Percentiles rank a stretch among this genome's conserved stretches.
Conservation (phyloP, 2,888 invertebrate genomes). For the Alloplasta piceator region DNA sequence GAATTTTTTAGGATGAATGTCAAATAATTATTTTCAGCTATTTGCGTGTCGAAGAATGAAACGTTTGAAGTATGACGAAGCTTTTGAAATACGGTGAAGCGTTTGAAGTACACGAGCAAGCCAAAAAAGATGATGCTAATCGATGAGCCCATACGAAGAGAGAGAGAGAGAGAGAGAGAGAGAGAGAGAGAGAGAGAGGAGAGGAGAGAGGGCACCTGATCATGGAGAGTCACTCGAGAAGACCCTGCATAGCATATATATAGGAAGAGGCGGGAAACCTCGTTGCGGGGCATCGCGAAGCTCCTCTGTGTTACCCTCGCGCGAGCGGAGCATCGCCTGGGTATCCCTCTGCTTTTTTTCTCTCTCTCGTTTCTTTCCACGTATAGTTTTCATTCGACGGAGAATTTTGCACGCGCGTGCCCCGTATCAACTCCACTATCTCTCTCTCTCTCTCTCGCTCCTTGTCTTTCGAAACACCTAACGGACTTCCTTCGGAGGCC, state of each 20-base stretch:
- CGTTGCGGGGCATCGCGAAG: conserved; percentile 77
- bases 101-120: conserved; percentile 37
- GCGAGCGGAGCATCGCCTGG: conserved; percentile 69
- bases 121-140: conserved; percentile 71
- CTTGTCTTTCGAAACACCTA: conserved; percentile 77
- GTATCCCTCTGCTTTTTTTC: conserved; percentile 68
- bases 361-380: conserved; percentile 5
- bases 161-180: background rate
- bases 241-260: conserved; percentile 78
- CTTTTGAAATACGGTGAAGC: conserved; percentile 8
- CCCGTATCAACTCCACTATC: conserved; percentile 18
- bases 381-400: conserved; percentile 33
- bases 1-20: no score
- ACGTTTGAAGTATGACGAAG: background rate
- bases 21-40: no score
- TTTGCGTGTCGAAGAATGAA: background rate
- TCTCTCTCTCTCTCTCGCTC: background rate
- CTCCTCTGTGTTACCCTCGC: conserved; percentile 68
- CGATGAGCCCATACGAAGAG: conserved; percentile 70
- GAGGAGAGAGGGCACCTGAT: conserved; percentile 10
- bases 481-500: conserved; percentile 81
- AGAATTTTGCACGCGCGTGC: conserved; percentile 22
- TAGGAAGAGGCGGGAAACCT: conserved; percentile 79
- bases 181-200: conserved; percentile 39
- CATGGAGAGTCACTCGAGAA: conserved; percentile 72